Percentiles rank a stretch among this genome's conserved stretches.
Evolutionary conservation across 2,888 invertebrate genomes (phyloP).

Genomic region (Axea sp.): DNA sequence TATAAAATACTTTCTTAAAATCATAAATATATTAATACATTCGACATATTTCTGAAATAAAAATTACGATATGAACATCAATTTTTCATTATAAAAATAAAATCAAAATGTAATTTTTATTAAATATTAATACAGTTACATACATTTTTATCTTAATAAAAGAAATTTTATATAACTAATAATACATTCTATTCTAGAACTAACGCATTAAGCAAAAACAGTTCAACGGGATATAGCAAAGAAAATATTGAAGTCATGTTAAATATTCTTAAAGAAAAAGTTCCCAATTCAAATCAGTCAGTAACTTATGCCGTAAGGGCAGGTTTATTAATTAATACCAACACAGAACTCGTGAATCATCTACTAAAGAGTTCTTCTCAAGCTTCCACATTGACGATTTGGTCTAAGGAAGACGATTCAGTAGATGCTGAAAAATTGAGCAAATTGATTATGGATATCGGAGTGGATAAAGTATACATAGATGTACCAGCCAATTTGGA

Average conservation of each 20-base stretch:
- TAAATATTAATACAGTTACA: no score
- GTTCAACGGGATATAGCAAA: no score
- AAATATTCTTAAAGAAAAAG: background rate
- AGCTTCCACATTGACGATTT: slow-evolving; percentile 87
- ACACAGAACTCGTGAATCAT: slow-evolving; percentile 82
- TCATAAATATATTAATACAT: no score
- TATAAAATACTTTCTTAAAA: no score
- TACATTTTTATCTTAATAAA: no score
- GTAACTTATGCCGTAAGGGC: slow-evolving; percentile 89
- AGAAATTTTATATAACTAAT: no score
- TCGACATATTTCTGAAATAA: no score
- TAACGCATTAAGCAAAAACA: no score
- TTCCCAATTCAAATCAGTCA: background rate
- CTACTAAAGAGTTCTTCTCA: slow-evolving; percentile 81
- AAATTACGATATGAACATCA: no score
- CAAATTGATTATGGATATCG: slow-evolving; percentile 84
- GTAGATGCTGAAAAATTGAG: slow-evolving; percentile 85
- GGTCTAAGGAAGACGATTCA: slow-evolving; percentile 85
- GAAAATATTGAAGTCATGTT: slow-evolving; percentile 11
- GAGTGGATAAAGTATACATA: slow-evolving; percentile 85
- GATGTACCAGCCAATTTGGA: slow-evolving; percentile 85
- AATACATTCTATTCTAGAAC: no score
- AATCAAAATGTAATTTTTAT: no score
- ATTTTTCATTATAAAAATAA: no score
- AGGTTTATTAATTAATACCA: slow-evolving; percentile 85